Conservation (phyloP, 1,140 invertebrate genomes). For the Drosophila guanche region DNA sequence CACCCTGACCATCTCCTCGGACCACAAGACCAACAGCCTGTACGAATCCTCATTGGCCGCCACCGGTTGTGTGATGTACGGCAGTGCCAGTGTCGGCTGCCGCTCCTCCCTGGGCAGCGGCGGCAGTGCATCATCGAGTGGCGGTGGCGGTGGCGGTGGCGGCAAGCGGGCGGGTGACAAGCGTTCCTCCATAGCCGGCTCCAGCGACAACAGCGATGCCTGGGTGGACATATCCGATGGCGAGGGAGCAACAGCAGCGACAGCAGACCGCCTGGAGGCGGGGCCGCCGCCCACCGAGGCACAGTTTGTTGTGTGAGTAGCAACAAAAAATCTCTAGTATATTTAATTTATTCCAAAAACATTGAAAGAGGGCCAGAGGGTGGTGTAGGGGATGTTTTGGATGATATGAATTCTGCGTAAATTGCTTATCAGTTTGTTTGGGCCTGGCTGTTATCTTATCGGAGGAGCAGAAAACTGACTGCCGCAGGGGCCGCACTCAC, state of each 20-base stretch:
- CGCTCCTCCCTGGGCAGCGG: slow-evolving; percentile 59
- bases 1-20: slow-evolving; percentile 86
- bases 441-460: slow-evolving; percentile 61
- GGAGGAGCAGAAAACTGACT: slow-evolving; percentile 9
- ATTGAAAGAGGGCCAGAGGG: no score
- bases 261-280: slow-evolving; percentile 10
- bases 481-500: slow-evolving; percentile 35
- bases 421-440: slow-evolving; percentile 72
- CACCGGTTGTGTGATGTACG: slow-evolving; percentile 83
- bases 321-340: no score
- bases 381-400: slow-evolving; percentile 5
- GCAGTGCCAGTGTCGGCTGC: slow-evolving; percentile 76
- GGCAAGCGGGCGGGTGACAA: slow-evolving; percentile 43
- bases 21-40: slow-evolving; percentile 88
- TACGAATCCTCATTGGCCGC: slow-evolving; percentile 84
- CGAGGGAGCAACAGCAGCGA: slow-evolving; percentile 25
- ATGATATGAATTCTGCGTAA: slow-evolving; percentile 62
- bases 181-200: slow-evolving; percentile 82
- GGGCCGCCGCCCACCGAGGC: slow-evolving; percentile 34
- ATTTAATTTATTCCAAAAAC: no score
- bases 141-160: slow-evolving; percentile 23
- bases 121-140: slow-evolving; percentile 31
- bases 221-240: slow-evolving; percentile 87
- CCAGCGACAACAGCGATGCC: slow-evolving; percentile 87
- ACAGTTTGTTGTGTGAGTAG: slow-evolving; percentile 84